These are phyloP conservation scores for Torymus tubicola DNA, from an alignment of 2,888 invertebrate genomes.

Conservation along the genomic window DNA sequence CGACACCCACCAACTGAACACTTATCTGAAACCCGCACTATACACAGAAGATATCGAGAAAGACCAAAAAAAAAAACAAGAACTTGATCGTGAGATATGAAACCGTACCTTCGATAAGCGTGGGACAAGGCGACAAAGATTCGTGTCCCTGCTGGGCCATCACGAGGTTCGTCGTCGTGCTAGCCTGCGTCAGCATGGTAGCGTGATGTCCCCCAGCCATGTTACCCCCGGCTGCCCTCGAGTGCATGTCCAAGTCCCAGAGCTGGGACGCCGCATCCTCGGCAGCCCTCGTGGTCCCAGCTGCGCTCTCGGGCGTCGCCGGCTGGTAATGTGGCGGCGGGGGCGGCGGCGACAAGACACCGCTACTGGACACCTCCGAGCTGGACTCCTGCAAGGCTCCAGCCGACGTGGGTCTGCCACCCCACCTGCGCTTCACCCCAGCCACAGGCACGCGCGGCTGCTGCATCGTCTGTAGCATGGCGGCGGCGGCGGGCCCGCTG, in stretches of 20 bases:
- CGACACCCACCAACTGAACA: too few species aligned
- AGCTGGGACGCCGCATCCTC: conserved; percentile 81
- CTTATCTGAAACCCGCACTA: too few species aligned
- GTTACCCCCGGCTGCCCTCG: conserved; percentile 57
- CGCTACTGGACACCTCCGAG: conserved; percentile 74
- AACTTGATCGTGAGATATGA: too few species aligned
- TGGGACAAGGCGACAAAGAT: conserved; percentile 67
- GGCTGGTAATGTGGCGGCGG: conserved; percentile 82
- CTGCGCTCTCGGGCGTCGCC: conserved; percentile 84
- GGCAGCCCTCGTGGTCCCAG: conserved; percentile 71
- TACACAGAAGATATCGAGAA: too few species aligned
- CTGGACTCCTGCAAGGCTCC: conserved; percentile 71
- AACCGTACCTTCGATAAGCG: conserved; percentile 69
- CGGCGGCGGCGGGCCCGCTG: conserved; percentile 36
- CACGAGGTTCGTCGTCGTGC: conserved; percentile 42
- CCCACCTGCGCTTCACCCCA: conserved; percentile 72
- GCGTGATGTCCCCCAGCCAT: conserved; percentile 6
- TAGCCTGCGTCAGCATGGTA: conserved; percentile 20
- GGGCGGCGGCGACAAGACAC: conserved; percentile 81
- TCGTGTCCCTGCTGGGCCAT: conserved; percentile 21
- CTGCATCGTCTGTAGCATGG: conserved; percentile 54
- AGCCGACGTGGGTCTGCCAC: conserved; percentile 61
- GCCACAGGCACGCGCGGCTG: conserved; percentile 71
- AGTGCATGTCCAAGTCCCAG: conserved; percentile 85
- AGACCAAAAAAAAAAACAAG: too few species aligned